Conservation (phyloP, 2,797 vertebrate genomes). For the Melanotaenia parkinsoni region DNA sequence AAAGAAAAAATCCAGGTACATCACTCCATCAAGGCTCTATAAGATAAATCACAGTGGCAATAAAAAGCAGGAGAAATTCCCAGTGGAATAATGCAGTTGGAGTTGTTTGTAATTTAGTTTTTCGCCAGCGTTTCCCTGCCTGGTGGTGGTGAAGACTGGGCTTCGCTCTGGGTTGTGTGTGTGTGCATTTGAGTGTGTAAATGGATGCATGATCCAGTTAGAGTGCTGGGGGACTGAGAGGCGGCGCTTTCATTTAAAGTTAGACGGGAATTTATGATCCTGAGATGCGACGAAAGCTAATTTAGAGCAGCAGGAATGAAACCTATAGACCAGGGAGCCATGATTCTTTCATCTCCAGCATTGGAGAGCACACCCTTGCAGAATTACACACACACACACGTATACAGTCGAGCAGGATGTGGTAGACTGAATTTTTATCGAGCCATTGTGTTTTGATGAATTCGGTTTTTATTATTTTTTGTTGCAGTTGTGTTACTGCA, state of each 20-base stretch:
- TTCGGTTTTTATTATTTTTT: constrained; percentile 51
- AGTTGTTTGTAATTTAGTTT: constrained; percentile 93
- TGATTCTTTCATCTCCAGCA: constrained; percentile 72
- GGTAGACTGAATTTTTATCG: constrained; percentile 24
- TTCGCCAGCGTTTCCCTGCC: constrained; percentile 82
- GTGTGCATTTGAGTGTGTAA: constrained; percentile 63
- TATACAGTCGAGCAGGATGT: constrained; percentile 10
- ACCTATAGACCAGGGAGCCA: constrained; percentile 56
- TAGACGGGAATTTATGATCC: constrained; percentile 84
- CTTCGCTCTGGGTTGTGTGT: constrained; percentile 78
- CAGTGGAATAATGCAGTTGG: constrained; percentile 87
- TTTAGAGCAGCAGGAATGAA: constrained; percentile 74
- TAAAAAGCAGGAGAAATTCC: constrained; percentile 89
- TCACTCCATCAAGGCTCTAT: constrained; percentile 39
- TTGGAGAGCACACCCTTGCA: constrained; percentile 25
- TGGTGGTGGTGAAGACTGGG: constrained; percentile 80
- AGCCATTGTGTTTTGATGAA: constrained; percentile 21
- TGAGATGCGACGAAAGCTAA: constrained; percentile 68
- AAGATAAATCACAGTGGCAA: constrained; percentile 56
- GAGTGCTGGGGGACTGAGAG: constrained; percentile 85
- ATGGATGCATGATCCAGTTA: constrained; percentile 90
- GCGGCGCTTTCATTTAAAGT: constrained; percentile 88
- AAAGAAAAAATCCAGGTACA: constrained; percentile 44
- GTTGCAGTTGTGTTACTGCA: constrained; percentile 29
- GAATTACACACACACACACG: constrained; percentile 7